Percentiles rank a stretch among this genome's conserved stretches.
phyloP scores from a whole-genome alignment of 2,797 vertebrate genomes.

The Rhinatrema bivittatum region DNA sequence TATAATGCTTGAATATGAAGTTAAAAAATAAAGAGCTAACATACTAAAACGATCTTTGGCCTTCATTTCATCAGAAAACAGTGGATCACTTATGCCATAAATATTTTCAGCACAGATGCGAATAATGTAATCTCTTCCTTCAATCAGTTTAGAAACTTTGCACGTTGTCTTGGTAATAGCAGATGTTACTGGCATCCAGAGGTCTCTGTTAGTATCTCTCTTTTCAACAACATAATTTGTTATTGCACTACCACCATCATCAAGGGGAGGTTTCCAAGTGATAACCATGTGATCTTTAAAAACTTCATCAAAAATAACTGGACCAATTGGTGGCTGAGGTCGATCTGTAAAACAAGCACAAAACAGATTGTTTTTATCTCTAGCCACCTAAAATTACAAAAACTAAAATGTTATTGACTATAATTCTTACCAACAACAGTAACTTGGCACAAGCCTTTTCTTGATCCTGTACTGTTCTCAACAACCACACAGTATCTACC shows the following conservation, averaged over 20 bases:
- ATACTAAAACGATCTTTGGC: slow-evolving; percentile 94
- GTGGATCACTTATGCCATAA: slow-evolving; percentile 93
- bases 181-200: slow-evolving; percentile 91
- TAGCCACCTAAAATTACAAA: background rate
- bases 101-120: slow-evolving; percentile 91
- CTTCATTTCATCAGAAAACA: slow-evolving; percentile 90
- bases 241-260: slow-evolving; percentile 82
- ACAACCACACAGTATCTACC: slow-evolving; percentile 87
- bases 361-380: slow-evolving; percentile 5
- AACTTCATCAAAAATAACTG: slow-evolving; percentile 90
- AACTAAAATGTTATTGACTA: background rate
- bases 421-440: slow-evolving; percentile 80
- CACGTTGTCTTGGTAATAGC: slow-evolving; percentile 82
- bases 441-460: slow-evolving; percentile 86
- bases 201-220: slow-evolving; percentile 81
- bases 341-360: slow-evolving; percentile 66
- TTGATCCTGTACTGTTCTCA: slow-evolving; percentile 88
- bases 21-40: slow-evolving; percentile 34
- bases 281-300: slow-evolving; percentile 90
- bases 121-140: slow-evolving; percentile 89
- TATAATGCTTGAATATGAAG: slow-evolving; percentile 4
- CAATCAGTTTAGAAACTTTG: slow-evolving; percentile 88
- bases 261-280: slow-evolving; percentile 94
- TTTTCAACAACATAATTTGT: slow-evolving; percentile 96
- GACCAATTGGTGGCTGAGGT: slow-evolving; percentile 85